Percentiles rank a stretch among this genome's conserved stretches.
Evolutionary conservation across 2,888 invertebrate species (phyloP).

Genomic region (Acleris sparsana): DNA sequence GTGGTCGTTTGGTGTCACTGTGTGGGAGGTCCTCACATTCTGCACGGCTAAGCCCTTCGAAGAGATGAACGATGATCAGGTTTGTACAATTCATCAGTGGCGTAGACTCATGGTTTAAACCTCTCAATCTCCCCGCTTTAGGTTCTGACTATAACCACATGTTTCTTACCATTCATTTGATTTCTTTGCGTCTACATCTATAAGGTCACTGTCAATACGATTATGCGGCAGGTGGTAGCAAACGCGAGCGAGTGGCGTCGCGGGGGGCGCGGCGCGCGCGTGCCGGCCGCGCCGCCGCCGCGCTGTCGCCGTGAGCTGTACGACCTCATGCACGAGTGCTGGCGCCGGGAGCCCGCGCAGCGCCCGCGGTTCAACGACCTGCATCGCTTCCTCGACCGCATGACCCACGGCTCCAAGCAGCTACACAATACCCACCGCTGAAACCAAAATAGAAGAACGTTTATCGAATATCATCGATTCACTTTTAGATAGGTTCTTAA

Average conservation of each 20-base stretch:
- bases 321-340: slow-evolving; percentile 96
- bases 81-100: slow-evolving; percentile 53
- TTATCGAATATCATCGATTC: background rate
- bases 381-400: slow-evolving; percentile 92
- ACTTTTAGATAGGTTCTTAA: slow-evolving; percentile 29
- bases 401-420: slow-evolving; percentile 87
- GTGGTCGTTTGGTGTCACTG: slow-evolving; percentile 95
- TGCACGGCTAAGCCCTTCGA: slow-evolving; percentile 92
- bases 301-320: slow-evolving; percentile 94
- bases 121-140: too few relatives aligned
- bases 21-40: slow-evolving; percentile 94
- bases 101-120: too few relatives aligned
- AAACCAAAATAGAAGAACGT: slow-evolving; percentile 32
- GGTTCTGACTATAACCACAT: too few relatives aligned
- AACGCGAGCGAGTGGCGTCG: slow-evolving; percentile 87
- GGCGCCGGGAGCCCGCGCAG: slow-evolving; percentile 91
- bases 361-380: slow-evolving; percentile 95
- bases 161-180: too few relatives aligned
- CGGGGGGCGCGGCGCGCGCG: slow-evolving; percentile 69
- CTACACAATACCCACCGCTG: slow-evolving; percentile 55
- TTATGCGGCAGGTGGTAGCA: slow-evolving; percentile 82
- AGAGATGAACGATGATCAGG: slow-evolving; percentile 92
- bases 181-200: too few relatives aligned
- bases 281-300: slow-evolving; percentile 85
- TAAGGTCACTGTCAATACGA: too few relatives aligned